Conservation (phyloP, 2,797 vertebrate genomes). For the Parambassis ranga region DNA sequence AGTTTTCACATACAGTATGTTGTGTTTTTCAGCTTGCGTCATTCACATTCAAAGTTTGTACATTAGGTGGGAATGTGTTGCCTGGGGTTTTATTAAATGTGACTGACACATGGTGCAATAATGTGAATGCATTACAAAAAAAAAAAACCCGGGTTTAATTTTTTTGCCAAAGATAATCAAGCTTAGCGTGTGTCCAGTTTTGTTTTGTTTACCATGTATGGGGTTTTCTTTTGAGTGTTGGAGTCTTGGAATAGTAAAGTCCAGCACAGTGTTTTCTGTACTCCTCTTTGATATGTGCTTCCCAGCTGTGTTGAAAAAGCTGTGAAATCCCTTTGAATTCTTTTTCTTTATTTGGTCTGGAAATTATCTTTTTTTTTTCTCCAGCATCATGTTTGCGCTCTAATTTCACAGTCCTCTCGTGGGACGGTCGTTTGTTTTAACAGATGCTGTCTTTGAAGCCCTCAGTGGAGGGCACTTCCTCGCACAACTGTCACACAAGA, state of each 20-base stretch:
- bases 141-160: background rate
- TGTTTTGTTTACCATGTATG: background rate
- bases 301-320: slow-evolving; percentile 34
- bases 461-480: slow-evolving; percentile 63
- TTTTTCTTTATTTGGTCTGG: slow-evolving; percentile 65
- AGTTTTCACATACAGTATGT: slow-evolving; percentile 18
- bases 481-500: slow-evolving; percentile 66
- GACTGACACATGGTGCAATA: slow-evolving; percentile 7
- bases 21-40: slow-evolving; percentile 43
- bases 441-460: slow-evolving; percentile 78
- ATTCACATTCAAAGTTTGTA: slow-evolving; percentile 31
- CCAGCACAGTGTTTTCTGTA: slow-evolving; percentile 27
- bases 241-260: slow-evolving; percentile 18
- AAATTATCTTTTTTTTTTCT: slow-evolving; percentile 22
- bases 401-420: slow-evolving; percentile 48
- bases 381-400: slow-evolving; percentile 53
- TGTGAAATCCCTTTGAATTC: slow-evolving; percentile 48
- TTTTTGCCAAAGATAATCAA: background rate
- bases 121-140: slow-evolving; percentile 1
- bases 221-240: slow-evolving; percentile 21
- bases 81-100: slow-evolving; percentile 25
- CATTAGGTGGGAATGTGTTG: slow-evolving; percentile 20
- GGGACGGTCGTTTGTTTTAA: slow-evolving; percentile 68
- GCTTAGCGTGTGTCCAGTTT: background rate
- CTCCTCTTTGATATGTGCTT: slow-evolving; percentile 41